Evolutionary conservation across 2,888 invertebrate species (phyloP).

Genomic region (Apodemia mormo): DNA sequence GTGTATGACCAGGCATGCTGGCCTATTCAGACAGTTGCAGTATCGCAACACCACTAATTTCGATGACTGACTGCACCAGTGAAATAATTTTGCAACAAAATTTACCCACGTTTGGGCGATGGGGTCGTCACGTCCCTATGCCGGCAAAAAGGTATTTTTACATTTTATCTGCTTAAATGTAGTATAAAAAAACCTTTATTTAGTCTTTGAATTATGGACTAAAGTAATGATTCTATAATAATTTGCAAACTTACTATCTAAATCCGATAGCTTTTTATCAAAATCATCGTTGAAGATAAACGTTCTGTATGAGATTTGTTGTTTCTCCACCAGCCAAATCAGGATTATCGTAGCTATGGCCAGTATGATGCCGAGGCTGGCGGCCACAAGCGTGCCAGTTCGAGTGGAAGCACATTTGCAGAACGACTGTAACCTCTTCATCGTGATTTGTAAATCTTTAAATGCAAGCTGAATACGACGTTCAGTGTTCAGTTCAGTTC

Average conservation of each 20-base stretch:
- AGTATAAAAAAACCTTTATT: no score
- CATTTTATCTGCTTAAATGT: no score
- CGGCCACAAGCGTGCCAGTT: conserved; percentile 88
- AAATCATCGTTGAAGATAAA: conserved; percentile 86
- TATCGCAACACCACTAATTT: no score
- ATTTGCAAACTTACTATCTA: conserved; percentile 76
- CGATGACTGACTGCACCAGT: no score
- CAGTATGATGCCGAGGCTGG: conserved; percentile 87
- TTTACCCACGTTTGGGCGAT: no score
- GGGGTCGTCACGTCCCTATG: no score
- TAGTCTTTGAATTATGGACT: no score
- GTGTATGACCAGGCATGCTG: no score
- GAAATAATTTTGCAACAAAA: no score
- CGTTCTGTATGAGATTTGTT: conserved; percentile 87
- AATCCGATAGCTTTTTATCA: conserved; percentile 80
- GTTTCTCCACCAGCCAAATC: conserved; percentile 81
- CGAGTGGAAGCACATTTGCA: conserved; percentile 88
- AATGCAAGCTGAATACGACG: neutral
- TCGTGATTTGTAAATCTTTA: conserved; percentile 40
- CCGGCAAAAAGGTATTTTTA: no score
- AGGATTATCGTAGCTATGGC: conserved; percentile 86
- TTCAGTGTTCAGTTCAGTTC: conserved; percentile 25
- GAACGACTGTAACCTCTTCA: conserved; percentile 84
- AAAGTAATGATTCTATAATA: no score
- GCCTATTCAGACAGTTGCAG: no score